Percentiles rank a stretch among this genome's conserved stretches.
phyloP scores from a whole-genome alignment of 2,797 vertebrate genomes.

The Geotrypetes seraphini region DNA sequence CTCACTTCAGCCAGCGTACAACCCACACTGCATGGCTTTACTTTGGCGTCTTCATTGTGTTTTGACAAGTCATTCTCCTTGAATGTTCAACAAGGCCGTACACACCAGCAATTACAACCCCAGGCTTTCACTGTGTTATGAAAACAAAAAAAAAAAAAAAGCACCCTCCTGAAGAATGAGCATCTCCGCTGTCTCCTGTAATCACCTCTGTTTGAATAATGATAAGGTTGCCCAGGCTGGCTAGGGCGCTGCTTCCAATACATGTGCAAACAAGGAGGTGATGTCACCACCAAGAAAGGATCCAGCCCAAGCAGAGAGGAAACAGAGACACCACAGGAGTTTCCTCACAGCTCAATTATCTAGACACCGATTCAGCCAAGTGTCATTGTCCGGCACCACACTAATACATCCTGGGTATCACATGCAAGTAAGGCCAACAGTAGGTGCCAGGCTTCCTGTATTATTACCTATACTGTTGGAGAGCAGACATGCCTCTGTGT shows the following conservation, averaged over 20 bases:
- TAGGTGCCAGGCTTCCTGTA: too few species aligned
- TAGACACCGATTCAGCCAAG: too few species aligned
- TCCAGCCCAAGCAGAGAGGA: too few species aligned
- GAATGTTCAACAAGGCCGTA: slow-evolving; percentile 22
- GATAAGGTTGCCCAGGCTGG: not conserved
- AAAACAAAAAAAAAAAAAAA: slow-evolving; percentile 23
- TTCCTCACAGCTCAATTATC: too few species aligned
- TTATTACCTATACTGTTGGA: too few species aligned
- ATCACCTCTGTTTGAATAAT: not conserved
- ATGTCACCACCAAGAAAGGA: not conserved
- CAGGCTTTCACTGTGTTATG: slow-evolving; percentile 22
- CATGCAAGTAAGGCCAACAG: too few species aligned
- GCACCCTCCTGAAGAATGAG: too few species aligned
- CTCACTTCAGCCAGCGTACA: slow-evolving; percentile 15
- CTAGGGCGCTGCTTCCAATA: not conserved
- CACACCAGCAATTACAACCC: slow-evolving; percentile 16
- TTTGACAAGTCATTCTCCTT: slow-evolving; percentile 29
- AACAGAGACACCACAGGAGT: too few species aligned
- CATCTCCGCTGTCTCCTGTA: not conserved
- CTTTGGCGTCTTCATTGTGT: slow-evolving; percentile 20
- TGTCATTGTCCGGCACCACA: too few species aligned
- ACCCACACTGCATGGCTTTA: slow-evolving; percentile 21
- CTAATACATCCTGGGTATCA: too few species aligned
- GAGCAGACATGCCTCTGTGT: too few species aligned
- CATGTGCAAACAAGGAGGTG: not conserved